phyloP scores from a whole-genome alignment of 2,888 invertebrate genomes.

The Dyspetes luteomarginatus region DNA sequence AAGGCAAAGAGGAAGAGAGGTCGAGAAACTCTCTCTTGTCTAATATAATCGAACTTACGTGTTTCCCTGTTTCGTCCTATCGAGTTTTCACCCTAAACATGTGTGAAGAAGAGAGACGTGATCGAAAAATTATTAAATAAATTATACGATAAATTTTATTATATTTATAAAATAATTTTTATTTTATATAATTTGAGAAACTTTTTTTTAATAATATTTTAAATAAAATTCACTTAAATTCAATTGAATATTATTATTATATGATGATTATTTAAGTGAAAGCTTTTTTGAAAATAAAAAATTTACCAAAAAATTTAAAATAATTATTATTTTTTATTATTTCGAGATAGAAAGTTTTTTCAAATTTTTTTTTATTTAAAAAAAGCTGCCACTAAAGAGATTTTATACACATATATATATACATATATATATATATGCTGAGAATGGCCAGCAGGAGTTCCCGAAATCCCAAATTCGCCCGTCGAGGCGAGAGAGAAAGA shows the following conservation, averaged over 20 bases:
- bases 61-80: constrained; percentile 25
- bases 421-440: neutral
- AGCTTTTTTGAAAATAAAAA: neutral
- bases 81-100: constrained; percentile 25
- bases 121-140: too few relatives aligned
- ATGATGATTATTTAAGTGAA: constrained; percentile 19
- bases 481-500: neutral
- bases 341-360: neutral
- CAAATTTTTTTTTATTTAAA: neutral
- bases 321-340: neutral
- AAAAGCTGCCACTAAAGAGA: too few relatives aligned
- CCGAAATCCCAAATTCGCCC: constrained; percentile 14
- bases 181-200: too few relatives aligned
- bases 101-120: neutral
- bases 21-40: constrained; percentile 38
- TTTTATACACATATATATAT: neutral
- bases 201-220: too few relatives aligned
- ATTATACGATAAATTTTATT: too few relatives aligned
- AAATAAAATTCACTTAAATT: too few relatives aligned
- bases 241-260: too few relatives aligned
- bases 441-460: constrained; percentile 19
- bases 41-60: neutral
- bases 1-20: constrained; percentile 2
- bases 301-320: neutral
- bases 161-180: too few relatives aligned